Percentiles rank a stretch among this genome's conserved stretches.
These are phyloP conservation scores for Drosophila biarmipes DNA, from an alignment of 1,140 invertebrate genomes.

Conservation along the genomic window DNA sequence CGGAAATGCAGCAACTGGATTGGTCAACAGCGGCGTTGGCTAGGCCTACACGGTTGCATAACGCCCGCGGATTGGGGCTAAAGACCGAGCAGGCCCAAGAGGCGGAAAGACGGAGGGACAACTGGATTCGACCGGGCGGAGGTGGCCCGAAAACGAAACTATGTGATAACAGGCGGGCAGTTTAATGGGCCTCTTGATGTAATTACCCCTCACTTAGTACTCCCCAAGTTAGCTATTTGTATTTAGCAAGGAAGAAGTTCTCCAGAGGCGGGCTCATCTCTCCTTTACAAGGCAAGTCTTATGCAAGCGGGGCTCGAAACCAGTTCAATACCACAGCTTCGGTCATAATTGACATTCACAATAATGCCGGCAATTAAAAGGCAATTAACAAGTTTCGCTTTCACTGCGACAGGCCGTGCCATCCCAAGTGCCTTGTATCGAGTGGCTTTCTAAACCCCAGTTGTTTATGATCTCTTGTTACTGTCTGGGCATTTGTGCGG, in stretches of 20 bases:
- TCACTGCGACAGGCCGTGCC: constrained; percentile 43
- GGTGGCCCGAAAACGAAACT: constrained; percentile 28
- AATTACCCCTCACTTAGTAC: not conserved
- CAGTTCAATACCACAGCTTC: constrained; percentile 36
- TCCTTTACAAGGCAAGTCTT: not conserved
- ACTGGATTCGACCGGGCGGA: constrained; percentile 5
- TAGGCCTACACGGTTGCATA: constrained; percentile 62
- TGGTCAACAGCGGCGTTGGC: constrained; percentile 30
- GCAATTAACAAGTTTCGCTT: constrained; percentile 75
- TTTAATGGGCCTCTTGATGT: not conserved
- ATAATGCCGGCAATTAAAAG: constrained; percentile 69
- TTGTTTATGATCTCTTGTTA: constrained; percentile 44
- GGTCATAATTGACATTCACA: constrained; percentile 60
- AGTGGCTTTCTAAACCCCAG: constrained; percentile 56
- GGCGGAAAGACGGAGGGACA: not conserved
- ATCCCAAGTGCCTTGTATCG: constrained; percentile 23
- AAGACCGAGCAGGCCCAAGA: not conserved
- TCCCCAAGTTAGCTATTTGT: no score
- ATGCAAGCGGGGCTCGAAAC: constrained; percentile 14
- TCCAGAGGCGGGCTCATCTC: no score
- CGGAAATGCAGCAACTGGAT: constrained; percentile 53
- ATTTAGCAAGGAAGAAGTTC: no score
- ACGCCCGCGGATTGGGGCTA: constrained; percentile 20
- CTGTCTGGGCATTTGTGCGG: constrained; percentile 20
- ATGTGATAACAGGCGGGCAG: constrained; percentile 13